These are phyloP conservation scores for Eriosoma lanigerum DNA, from an alignment of 1,140 invertebrate genomes.

Conservation along the genomic window DNA sequence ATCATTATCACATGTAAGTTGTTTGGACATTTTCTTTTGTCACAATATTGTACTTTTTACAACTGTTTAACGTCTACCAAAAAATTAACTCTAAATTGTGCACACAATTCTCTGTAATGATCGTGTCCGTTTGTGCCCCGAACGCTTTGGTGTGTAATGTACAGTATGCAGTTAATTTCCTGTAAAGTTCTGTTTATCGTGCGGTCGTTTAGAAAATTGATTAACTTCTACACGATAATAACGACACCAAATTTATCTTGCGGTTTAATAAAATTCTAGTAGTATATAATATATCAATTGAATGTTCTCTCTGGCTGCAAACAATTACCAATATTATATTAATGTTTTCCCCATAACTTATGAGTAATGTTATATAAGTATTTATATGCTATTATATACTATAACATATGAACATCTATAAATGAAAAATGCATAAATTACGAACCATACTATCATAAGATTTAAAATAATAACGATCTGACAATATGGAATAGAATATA, in stretches of 20 bases:
- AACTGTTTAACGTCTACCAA: neutral
- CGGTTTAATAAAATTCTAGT: neutral
- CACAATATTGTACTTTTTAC: no score
- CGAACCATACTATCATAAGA: neutral
- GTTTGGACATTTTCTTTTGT: neutral
- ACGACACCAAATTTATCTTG: neutral
- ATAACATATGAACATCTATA: no score
- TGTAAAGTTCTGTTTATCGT: neutral
- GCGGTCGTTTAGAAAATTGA: neutral
- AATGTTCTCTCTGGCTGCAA: neutral
- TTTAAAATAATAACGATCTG: neutral
- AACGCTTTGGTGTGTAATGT: no score
- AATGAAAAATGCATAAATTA: neutral
- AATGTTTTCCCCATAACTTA: constrained; percentile 7
- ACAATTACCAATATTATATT: constrained; percentile 21
- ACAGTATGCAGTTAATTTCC: no score
- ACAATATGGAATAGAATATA: no score
- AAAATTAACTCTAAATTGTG: no score
- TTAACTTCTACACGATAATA: neutral
- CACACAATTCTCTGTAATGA: no score
- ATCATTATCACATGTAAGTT: constrained; percentile 17
- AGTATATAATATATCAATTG: neutral
- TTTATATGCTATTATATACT: no score
- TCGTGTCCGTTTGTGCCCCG: no score
- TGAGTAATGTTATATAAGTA: neutral